Base-by-base conservation (phyloP, 2,888 invertebrate species). In the Apocheima hispidaria region DNA sequence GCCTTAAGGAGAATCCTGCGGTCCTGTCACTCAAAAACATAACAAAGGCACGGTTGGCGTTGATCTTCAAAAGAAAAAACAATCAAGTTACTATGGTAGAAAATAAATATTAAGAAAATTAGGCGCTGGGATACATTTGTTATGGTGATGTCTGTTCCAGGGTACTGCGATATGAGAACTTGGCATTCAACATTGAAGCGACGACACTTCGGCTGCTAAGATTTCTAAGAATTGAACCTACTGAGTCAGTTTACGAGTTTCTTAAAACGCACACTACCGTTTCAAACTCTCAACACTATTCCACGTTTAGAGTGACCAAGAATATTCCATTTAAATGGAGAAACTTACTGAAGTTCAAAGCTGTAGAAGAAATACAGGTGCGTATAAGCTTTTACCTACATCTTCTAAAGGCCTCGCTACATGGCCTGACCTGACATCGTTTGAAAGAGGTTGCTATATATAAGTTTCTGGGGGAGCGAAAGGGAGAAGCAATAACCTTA, bases 261-360 rank as follows among this genome's bases (percentile, higher is more conserved):
- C 12, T 46, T 12, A 30, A 46, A 30, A 46, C 30, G 20, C 46
- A 30, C 46, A 33, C 30, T n/a, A 30, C 30, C 9, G 30, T 4
- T n/a, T 20, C 46, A 6, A 30, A 46, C 20, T 6, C 30, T n/a
- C 2, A 18, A 10, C 30, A 18, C 18, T 46, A 30, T n/a, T 54
- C 51, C 0, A 51, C 51, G 4, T 28, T 40, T 20, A 40, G 40
- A 4, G 5, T 51, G 6, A 28, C 51, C 6, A 40, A 40, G 26
- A 18, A 51, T n/a, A 20, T 51, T 12, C 51, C 51, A 4, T 51
- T 51, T 12, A 51, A 51, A 20, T 51, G 51, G 51, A 51, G 12
- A 14, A 51, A 40, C 1, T 6, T 7, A 5, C 20, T 51, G 30
- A 40, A 40, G 5, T 51, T 51, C 7, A 16, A 14, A 0, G 28